A percentile compares a stretch with the other conserved stretches of the same genome.
Evolutionary conservation across 2,888 invertebrate species (phyloP).

Genomic region (Drosophila austrosaltans): DNA sequence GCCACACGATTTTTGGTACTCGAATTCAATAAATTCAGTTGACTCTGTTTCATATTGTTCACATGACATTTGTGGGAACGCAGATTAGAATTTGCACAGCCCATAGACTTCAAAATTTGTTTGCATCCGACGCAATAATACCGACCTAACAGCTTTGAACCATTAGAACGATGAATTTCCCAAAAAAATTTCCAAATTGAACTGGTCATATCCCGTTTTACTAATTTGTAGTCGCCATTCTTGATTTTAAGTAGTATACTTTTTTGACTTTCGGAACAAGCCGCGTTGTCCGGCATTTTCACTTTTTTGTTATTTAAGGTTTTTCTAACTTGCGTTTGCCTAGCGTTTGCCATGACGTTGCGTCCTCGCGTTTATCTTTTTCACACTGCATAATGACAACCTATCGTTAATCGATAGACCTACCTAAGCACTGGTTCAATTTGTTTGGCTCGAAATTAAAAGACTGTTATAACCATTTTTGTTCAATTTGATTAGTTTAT

Average conservation of each 20-base stretch:
- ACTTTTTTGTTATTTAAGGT: neutral
- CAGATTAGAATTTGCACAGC: constrained; percentile 11
- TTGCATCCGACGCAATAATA: constrained; percentile 60
- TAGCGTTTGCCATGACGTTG: neutral
- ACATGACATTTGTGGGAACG: constrained; percentile 34
- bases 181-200: constrained; percentile 64
- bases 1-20: neutral
- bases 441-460: neutral
- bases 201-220: constrained; percentile 52
- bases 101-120: constrained; percentile 14
- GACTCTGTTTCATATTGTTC: neutral
- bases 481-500: neutral
- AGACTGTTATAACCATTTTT: neutral
- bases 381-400: neutral
- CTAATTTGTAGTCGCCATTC: constrained; percentile 49
- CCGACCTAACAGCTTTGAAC: constrained; percentile 48
- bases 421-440: neutral
- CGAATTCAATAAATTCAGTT: neutral
- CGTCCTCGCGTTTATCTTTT: neutral
- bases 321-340: neutral
- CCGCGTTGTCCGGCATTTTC: neutral
- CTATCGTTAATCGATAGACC: neutral
- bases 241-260: constrained; percentile 41
- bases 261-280: neutral
- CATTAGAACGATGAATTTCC: constrained; percentile 57